phyloP scores from a whole-genome alignment of 2,888 invertebrate species.

The Autographa pulchrina region DNA sequence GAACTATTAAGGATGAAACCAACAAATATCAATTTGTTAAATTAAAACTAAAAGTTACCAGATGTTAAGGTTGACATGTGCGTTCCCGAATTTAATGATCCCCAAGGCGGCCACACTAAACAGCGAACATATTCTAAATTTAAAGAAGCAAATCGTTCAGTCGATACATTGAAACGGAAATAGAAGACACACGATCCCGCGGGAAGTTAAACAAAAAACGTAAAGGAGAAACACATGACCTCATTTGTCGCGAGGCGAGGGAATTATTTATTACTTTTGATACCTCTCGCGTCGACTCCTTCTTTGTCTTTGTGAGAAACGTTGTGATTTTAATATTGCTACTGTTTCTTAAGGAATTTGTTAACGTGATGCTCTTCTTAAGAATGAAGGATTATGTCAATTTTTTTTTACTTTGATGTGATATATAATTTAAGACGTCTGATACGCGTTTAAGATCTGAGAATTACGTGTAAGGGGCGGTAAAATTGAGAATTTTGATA shows the following conservation, averaged over 20 bases:
- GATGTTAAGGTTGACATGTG: slow-evolving; percentile 83
- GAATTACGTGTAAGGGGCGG: slow-evolving; percentile 36
- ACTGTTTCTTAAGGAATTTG: slow-evolving; percentile 69
- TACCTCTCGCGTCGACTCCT: slow-evolving; percentile 80
- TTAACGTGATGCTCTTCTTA: slow-evolving; percentile 49
- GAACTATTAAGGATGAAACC: slow-evolving; percentile 49
- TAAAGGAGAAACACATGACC: slow-evolving; percentile 89
- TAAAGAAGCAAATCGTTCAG: slow-evolving; percentile 87
- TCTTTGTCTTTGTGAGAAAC: slow-evolving; percentile 78
- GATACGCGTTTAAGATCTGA: slow-evolving; percentile 25
- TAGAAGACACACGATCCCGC: slow-evolving; percentile 89
- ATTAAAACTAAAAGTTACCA: slow-evolving; percentile 75
- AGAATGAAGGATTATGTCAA: slow-evolving; percentile 52
- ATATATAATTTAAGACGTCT: slow-evolving; percentile 38
- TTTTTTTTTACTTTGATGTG: slow-evolving; percentile 49
- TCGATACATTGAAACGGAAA: slow-evolving; percentile 87
- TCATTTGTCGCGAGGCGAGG: slow-evolving; percentile 86
- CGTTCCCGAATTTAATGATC: slow-evolving; percentile 82
- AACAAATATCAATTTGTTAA: slow-evolving; percentile 67
- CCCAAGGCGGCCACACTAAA: slow-evolving; percentile 86
- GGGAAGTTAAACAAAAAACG: slow-evolving; percentile 86
- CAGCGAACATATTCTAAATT: slow-evolving; percentile 88
- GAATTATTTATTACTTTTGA: slow-evolving; percentile 89
- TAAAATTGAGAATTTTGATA: background rate
- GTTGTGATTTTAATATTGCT: slow-evolving; percentile 80